Percentiles rank a stretch among this genome's conserved stretches.
Conservation (phyloP, 1,140 invertebrate genomes). For the Protaetia brevitarsis region DNA sequence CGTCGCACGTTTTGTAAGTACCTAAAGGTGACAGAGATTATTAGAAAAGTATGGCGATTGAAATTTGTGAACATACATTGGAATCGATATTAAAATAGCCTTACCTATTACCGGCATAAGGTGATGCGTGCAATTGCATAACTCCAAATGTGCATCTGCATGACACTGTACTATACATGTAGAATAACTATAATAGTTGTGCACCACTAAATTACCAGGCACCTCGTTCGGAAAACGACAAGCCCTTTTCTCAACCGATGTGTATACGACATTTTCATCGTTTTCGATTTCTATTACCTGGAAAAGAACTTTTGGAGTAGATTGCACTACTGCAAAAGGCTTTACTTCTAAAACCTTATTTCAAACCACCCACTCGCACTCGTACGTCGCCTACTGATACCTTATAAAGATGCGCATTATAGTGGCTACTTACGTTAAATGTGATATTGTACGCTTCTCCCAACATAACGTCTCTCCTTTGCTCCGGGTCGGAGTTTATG, state of each 20-base stretch:
- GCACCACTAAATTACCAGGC: slow-evolving; percentile 49
- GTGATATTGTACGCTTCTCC: slow-evolving; percentile 42
- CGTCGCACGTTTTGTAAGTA: slow-evolving; percentile 45
- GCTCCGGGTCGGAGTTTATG: slow-evolving; percentile 52
- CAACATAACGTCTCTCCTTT: slow-evolving; percentile 41
- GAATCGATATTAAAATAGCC: slow-evolving; percentile 25
- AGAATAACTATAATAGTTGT: slow-evolving; percentile 60
- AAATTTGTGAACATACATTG: not conserved
- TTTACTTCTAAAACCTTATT: too few species aligned
- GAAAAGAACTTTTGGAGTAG: slow-evolving; percentile 42
- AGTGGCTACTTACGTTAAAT: slow-evolving; percentile 42
- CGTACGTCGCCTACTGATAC: too few species aligned
- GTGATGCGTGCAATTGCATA: slow-evolving; percentile 65
- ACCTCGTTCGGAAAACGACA: slow-evolving; percentile 61
- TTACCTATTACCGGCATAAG: slow-evolving; percentile 54
- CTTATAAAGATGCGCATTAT: too few species aligned
- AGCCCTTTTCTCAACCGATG: slow-evolving; percentile 53
- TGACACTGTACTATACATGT: slow-evolving; percentile 63
- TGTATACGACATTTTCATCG: slow-evolving; percentile 55
- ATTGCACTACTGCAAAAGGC: not conserved
- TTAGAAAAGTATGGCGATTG: too few species aligned
- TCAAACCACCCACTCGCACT: too few species aligned
- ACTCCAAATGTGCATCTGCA: slow-evolving; percentile 52
- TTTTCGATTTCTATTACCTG: slow-evolving; percentile 62
- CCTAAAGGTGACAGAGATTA: not conserved